A percentile compares a stretch with the other conserved stretches of the same genome.
Evolutionary conservation across 2,113 vertebrate genomes (phyloP).

Genomic region (Microtus pennsylvanicus): DNA sequence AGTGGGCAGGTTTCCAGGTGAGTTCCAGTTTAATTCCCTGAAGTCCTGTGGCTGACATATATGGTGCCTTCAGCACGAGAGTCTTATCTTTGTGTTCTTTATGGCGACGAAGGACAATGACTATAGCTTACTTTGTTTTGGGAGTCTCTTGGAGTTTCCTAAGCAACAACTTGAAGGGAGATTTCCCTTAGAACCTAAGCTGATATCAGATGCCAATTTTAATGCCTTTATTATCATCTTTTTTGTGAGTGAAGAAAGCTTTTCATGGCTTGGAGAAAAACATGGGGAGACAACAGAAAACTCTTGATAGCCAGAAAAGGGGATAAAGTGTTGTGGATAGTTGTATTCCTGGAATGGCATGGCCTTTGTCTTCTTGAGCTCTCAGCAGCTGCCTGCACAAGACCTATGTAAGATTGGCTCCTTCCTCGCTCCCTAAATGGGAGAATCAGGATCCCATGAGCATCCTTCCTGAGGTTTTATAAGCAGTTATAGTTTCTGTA

Average conservation of each 20-base stretch:
- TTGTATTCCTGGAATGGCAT: background rate
- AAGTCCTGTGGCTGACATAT: background rate
- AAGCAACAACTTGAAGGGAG: background rate
- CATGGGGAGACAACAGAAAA: background rate
- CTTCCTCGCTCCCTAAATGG: background rate
- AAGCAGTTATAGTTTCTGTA: background rate
- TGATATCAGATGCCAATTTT: slow-evolving; percentile 1
- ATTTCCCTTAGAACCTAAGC: background rate
- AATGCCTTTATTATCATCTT: background rate
- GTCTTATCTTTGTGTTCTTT: background rate
- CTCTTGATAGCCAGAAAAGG: too few relatives aligned
- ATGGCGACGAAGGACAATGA: background rate
- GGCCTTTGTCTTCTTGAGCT: background rate
- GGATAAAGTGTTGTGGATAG: too few relatives aligned
- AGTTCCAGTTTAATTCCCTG: background rate
- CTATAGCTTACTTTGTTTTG: background rate
- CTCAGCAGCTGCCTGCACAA: background rate
- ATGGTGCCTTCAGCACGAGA: background rate
- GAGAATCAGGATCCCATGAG: fast-evolving
- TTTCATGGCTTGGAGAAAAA: background rate
- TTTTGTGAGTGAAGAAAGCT: background rate
- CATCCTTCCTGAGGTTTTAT: too few relatives aligned
- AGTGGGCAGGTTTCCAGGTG: background rate
- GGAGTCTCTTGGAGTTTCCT: background rate
- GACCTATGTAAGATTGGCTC: background rate